These are phyloP conservation scores for Panulirus ornatus DNA, from an alignment of 1,140 invertebrate species.

Conservation along the genomic window DNA sequence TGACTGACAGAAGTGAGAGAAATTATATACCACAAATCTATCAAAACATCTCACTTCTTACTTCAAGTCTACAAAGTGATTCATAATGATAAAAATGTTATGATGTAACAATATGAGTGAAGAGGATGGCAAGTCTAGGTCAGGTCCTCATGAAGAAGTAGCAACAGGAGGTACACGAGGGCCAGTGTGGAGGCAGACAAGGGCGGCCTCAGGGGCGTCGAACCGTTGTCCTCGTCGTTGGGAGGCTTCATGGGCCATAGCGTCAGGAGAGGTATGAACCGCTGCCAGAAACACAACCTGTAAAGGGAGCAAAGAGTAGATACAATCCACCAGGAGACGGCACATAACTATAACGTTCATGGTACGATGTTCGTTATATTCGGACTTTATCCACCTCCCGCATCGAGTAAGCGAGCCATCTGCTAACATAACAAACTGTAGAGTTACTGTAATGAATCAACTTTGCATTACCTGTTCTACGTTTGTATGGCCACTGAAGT, in stretches of 20 bases:
- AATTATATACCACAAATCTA: neutral
- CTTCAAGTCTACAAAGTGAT: neutral
- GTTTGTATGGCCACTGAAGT: no score
- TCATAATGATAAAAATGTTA: neutral
- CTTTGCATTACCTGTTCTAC: no score
- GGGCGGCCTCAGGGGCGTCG: conserved; percentile 4
- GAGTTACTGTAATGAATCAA: no score
- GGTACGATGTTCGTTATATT: no score
- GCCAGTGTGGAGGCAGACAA: neutral
- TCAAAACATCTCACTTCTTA: neutral
- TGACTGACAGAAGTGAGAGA: neutral
- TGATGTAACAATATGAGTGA: neutral
- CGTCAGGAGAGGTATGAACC: conserved; percentile 53
- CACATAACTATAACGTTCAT: no score
- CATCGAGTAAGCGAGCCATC: no score
- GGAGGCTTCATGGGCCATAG: conserved; percentile 52
- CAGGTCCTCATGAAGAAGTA: neutral
- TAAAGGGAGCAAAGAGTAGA: no score
- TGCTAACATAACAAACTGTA: no score
- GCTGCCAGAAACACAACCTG: conserved; percentile 65
- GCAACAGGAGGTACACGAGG: neutral
- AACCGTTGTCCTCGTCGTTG: neutral
- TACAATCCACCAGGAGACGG: no score
- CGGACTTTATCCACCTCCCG: no score
- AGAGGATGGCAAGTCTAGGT: conserved; percentile 3